Base-by-base conservation (phyloP, 92 coral and sea anemone genomes). In the Parazoanthus darwini region DNA sequence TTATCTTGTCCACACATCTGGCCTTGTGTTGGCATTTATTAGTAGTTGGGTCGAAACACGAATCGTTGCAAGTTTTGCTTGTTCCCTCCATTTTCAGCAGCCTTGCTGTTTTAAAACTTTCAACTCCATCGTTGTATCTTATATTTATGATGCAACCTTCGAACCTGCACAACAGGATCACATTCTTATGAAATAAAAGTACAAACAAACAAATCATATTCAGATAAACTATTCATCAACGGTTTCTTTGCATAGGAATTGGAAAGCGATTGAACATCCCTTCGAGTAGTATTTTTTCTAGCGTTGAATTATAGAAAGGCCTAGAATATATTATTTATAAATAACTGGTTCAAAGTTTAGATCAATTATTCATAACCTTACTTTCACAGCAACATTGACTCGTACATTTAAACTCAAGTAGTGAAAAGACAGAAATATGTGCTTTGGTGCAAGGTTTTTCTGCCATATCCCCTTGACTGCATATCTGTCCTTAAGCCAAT, bases 101-200 rank as follows among this genome's bases (percentile, higher is more conserved):
- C 38, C 13, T 78, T n/a, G 96, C 96, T 16, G 89, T 82, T 67
- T 68, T 81, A 9, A 86, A 72, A 37, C 66, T 71, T 9, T 81
- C 43, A 6, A 56, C 23, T 10, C 89, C 89, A 46, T 71, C 80
- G 42, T 65, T 86, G 72, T 89, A 39, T 75, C 44, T 91, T 80
- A 91, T 75, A 22, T 90, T 92, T 11, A 92, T 89, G n/a, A 94
- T 89, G 70, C 98, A 94, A 74, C 98, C 98, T 56, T 88, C 79
- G 56, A 93, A 94, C 46, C 98, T 94, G 59, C 25, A 42, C 44
- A 4, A 43, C 20, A 78, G 29, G 7, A 65, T 3, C 26, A 87
- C 16, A 73, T 33, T 42, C 23, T 39, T 18, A 76, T 63, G 15
- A 63, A 23, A 63, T 54, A 54, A 54, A 29, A 63, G 4, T 63